Percentiles rank a stretch among this genome's conserved stretches.
phyloP scores from a whole-genome alignment of 2,797 vertebrate species.

The Myotis vivesi region DNA sequence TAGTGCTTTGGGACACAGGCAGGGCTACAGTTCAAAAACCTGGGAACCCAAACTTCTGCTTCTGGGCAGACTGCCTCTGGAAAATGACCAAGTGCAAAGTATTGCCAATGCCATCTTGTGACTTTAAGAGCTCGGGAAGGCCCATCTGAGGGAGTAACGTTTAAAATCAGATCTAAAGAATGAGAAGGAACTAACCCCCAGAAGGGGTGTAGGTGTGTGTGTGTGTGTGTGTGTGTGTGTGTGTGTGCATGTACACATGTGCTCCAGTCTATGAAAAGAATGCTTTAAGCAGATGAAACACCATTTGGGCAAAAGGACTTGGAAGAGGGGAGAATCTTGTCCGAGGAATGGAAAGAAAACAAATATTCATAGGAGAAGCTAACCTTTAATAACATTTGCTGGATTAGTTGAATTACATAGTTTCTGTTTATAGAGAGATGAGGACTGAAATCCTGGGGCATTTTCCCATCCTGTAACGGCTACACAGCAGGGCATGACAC shows the following conservation, averaged over 20 bases:
- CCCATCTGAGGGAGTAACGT: not conserved
- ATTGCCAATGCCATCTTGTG: not conserved
- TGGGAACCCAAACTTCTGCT: not conserved
- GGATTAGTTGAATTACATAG: not conserved
- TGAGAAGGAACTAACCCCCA: not conserved
- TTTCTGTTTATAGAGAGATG: not conserved
- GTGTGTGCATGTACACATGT: no score
- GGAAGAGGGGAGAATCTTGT: not conserved
- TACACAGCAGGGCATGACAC: fast-evolving
- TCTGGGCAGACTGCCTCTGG: not conserved
- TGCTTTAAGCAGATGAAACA: not conserved
- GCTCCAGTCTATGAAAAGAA: not conserved
- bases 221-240: not conserved
- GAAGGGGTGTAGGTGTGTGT: fast-evolving
- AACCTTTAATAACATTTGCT: not conserved
- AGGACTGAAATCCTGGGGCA: not conserved
- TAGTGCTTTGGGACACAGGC: not conserved
- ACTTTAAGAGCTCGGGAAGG: not conserved
- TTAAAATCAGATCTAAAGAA: not conserved
- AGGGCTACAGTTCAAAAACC: not conserved
- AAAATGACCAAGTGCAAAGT: not conserved
- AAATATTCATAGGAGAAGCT: not conserved
- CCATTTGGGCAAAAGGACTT: not conserved
- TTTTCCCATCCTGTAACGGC: not conserved
- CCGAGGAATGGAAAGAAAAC: not conserved